Conservation (phyloP, 2,888 invertebrate species). For the Chloromyia formosa region DNA sequence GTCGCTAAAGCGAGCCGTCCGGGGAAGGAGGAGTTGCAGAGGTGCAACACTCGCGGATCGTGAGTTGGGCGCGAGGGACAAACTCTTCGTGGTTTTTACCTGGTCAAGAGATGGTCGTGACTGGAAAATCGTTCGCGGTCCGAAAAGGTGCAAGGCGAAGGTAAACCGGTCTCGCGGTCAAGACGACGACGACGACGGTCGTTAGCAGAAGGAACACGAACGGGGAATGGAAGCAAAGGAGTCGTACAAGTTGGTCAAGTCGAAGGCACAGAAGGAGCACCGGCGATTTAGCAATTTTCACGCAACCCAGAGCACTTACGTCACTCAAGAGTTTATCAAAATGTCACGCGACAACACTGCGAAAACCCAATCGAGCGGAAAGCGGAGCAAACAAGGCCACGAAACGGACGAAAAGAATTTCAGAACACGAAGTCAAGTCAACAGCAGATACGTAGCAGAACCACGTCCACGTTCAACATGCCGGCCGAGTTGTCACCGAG, state of each 20-base stretch:
- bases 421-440: neutral
- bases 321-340: neutral
- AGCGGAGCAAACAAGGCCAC: neutral
- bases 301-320: neutral
- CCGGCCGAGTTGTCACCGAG: slow-evolving; percentile 4
- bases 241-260: neutral
- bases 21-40: neutral
- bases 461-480: slow-evolving; percentile 7
- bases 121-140: neutral
- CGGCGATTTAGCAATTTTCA: neutral
- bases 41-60: neutral
- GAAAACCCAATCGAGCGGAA: neutral
- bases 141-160: slow-evolving; percentile 7
- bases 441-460: neutral
- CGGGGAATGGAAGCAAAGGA: neutral
- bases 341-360: neutral
- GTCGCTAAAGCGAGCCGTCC: neutral
- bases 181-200: neutral
- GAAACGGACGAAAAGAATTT: neutral
- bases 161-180: slow-evolving; percentile 7
- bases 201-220: neutral
- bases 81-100: neutral
- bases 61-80: neutral
- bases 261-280: neutral
- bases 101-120: neutral